phyloP scores from a whole-genome alignment of 2,113 vertebrate species.

The Conger conger region DNA sequence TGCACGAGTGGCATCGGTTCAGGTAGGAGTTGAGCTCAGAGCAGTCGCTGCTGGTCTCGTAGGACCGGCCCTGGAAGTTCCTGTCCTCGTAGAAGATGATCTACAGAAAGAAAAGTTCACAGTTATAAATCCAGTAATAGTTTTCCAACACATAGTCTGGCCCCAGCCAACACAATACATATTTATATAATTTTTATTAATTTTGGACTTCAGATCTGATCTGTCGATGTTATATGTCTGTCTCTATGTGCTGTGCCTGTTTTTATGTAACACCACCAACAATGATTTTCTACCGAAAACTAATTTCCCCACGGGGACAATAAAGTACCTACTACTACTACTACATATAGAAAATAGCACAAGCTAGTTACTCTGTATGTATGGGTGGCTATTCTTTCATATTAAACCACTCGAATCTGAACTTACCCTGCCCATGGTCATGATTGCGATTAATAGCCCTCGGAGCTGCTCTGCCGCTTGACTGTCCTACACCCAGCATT shows the following conservation, averaged over 20 bases:
- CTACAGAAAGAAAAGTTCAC: constrained; percentile 23
- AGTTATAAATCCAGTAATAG: background rate
- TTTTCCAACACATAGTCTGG: background rate
- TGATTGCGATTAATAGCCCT: background rate
- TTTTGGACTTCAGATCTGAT: too few species aligned
- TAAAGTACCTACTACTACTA: too few species aligned
- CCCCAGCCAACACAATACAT: background rate
- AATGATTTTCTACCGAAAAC: too few species aligned
- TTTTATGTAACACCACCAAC: too few species aligned
- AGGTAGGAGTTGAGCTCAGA: constrained; percentile 57
- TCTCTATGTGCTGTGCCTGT: too few species aligned
- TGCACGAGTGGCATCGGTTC: constrained; percentile 60
- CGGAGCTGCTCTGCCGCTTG: background rate
- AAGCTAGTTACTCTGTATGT: background rate
- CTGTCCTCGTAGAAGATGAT: constrained; percentile 56
- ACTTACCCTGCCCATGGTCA: background rate
- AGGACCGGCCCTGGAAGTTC: constrained; percentile 58
- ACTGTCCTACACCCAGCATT: background rate
- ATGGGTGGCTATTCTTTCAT: background rate
- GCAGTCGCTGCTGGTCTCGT: constrained; percentile 57
- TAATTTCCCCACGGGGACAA: too few species aligned
- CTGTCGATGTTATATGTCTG: too few species aligned
- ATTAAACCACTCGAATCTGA: background rate
- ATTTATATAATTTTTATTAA: too few species aligned
- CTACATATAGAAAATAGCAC: background rate